Evolutionary conservation across 2,888 invertebrate species (phyloP).

Genomic region (Gymnosoma rotundatum): DNA sequence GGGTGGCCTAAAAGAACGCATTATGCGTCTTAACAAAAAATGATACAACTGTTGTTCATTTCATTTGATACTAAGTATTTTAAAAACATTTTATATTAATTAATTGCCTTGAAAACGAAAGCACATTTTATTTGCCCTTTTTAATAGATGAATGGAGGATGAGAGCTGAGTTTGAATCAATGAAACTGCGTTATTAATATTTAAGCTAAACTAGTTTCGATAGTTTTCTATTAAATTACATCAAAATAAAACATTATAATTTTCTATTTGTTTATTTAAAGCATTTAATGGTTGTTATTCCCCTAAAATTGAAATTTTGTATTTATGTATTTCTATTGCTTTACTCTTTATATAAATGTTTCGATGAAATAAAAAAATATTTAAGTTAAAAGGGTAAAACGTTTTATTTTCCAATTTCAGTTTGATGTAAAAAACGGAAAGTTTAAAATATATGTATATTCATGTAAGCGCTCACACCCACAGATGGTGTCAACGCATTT

Average conservation of each 20-base stretch:
- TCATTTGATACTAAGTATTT: constrained; percentile 21
- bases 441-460: too few relatives aligned
- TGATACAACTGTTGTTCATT: constrained; percentile 48
- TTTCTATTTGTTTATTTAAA: constrained; percentile 19
- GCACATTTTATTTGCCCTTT: constrained; percentile 24
- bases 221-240: constrained; percentile 27
- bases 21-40: constrained; percentile 78
- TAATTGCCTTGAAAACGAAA: constrained; percentile 39
- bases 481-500: too few relatives aligned
- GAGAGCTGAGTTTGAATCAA: constrained; percentile 21
- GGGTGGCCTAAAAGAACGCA: constrained; percentile 80
- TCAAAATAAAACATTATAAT: constrained; percentile 28
- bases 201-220: constrained; percentile 60
- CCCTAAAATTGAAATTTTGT: constrained; percentile 40
- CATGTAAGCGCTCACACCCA: too few relatives aligned
- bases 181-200: constrained; percentile 56
- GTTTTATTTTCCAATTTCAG: too few relatives aligned
- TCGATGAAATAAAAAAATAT: too few relatives aligned
- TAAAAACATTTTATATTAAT: constrained; percentile 20
- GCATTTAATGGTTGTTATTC: constrained; percentile 59
- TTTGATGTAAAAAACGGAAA: too few relatives aligned
- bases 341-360: background rate
- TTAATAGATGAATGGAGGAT: background rate
- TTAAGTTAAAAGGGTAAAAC: too few relatives aligned
- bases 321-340: constrained; percentile 38